These are phyloP conservation scores for Aplodontia rufa DNA, from an alignment of 2,113 vertebrate genomes.

Conservation along the genomic window DNA sequence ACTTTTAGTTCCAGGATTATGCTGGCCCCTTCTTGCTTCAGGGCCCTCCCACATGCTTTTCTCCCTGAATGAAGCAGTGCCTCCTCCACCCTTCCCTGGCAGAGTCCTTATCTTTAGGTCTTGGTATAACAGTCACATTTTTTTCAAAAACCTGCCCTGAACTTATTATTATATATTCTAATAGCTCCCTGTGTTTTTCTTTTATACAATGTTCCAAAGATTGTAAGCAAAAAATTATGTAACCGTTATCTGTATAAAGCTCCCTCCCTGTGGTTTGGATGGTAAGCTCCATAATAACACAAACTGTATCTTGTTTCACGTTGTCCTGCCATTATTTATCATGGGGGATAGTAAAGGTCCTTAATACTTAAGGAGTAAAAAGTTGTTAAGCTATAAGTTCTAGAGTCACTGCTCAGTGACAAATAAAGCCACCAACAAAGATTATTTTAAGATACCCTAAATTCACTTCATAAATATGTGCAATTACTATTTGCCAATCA, in stretches of 20 bases:
- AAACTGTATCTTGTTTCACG: not conserved
- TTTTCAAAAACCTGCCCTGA: not conserved
- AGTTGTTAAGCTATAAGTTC: not conserved
- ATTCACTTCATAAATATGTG: not conserved
- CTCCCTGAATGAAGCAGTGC: not conserved
- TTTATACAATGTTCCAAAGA: conserved; percentile 1
- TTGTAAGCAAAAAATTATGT: not conserved
- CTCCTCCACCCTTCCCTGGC: not conserved
- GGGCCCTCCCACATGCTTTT: not conserved
- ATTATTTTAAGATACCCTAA: not conserved
- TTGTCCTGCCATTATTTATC: not conserved
- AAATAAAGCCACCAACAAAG: not conserved
- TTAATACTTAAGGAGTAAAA: not conserved
- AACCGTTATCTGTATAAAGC: too few relatives aligned
- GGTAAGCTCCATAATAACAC: not conserved
- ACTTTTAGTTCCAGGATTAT: not conserved
- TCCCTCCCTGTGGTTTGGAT: too few relatives aligned
- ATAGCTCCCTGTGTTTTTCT: not conserved
- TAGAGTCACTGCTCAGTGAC: not conserved
- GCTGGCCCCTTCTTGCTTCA: not conserved
- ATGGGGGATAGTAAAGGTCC: not conserved
- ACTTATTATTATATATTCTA: not conserved
- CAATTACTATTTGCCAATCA: not conserved
- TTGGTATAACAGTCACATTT: not conserved
- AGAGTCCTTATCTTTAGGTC: not conserved